Conservation (phyloP, 2,113 vertebrate species). For the Acrocephalus arundinaceus region DNA sequence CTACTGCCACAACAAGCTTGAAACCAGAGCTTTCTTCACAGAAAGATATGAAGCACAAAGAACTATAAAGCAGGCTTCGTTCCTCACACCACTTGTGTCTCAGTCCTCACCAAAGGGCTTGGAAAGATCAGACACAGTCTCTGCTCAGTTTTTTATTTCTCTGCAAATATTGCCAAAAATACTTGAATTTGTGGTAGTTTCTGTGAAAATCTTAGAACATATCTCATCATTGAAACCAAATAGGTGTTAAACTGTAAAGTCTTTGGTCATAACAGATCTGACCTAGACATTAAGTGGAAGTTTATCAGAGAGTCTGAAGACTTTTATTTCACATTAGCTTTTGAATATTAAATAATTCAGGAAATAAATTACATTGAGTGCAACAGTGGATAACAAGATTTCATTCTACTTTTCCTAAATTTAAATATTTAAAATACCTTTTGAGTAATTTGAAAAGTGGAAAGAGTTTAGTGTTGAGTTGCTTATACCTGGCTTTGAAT, state of each 20-base stretch:
- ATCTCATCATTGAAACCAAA: not conserved
- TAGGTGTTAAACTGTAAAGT: not conserved
- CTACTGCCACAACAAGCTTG: not conserved
- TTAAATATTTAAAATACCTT: not conserved
- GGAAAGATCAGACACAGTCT: not conserved
- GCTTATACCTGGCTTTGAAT: not conserved
- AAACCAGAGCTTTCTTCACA: not conserved
- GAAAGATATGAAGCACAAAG: not conserved
- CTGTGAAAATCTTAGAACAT: not conserved
- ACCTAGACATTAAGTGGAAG: not conserved
- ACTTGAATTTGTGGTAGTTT: not conserved
- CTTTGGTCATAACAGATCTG: not conserved
- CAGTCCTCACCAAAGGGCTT: not conserved
- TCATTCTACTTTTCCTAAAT: not conserved
- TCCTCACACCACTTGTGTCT: not conserved
- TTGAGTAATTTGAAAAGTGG: not conserved
- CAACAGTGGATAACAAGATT: not conserved
- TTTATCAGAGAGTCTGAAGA: not conserved
- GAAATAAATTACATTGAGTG: not conserved
- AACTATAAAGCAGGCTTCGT: fast-evolving
- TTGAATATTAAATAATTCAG: not conserved
- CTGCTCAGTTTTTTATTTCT: not conserved
- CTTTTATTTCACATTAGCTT: not conserved
- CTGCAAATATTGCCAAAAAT: not conserved
- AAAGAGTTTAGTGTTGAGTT: not conserved